Conservation (phyloP, 2,797 vertebrate genomes). For the Myoxocephalus aenaeus region DNA sequence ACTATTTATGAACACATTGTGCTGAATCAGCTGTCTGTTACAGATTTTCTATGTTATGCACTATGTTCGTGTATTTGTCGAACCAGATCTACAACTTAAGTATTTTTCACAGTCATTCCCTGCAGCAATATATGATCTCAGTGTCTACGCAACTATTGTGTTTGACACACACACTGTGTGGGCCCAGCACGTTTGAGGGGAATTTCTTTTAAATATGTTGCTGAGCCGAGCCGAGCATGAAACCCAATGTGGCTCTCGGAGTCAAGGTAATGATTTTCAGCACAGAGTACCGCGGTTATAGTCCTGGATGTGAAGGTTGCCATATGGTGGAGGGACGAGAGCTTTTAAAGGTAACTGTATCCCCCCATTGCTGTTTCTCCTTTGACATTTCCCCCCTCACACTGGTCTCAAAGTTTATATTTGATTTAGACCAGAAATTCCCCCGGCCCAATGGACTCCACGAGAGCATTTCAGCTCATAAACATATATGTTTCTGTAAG, state of each 20-base stretch:
- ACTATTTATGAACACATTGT: slow-evolving; percentile 14
- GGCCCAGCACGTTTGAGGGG: slow-evolving; percentile 57
- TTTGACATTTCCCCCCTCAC: slow-evolving; percentile 69
- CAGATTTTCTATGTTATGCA: slow-evolving; percentile 34
- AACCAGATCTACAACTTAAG: slow-evolving; percentile 68
- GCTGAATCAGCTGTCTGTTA: slow-evolving; percentile 49
- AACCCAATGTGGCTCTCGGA: slow-evolving; percentile 70
- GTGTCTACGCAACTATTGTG: slow-evolving; percentile 85
- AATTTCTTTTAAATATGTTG: slow-evolving; percentile 61
- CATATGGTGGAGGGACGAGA: slow-evolving; percentile 76
- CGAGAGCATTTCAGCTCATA: slow-evolving; percentile 76
- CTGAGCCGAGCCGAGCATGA: slow-evolving; percentile 56
- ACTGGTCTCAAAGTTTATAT: slow-evolving; percentile 77
- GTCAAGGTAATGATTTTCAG: slow-evolving; percentile 78
- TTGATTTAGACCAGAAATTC: slow-evolving; percentile 82
- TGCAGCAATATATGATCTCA: slow-evolving; percentile 81
- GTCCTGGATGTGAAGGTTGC: slow-evolving; percentile 72
- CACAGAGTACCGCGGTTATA: slow-evolving; percentile 76
- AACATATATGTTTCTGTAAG: slow-evolving; percentile 84
- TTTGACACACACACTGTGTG: slow-evolving; percentile 86
- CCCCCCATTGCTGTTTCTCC: slow-evolving; percentile 74
- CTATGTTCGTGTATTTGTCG: slow-evolving; percentile 30
- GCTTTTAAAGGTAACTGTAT: slow-evolving; percentile 87
- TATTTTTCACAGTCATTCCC: slow-evolving; percentile 53
- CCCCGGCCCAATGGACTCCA: slow-evolving; percentile 64